Base-by-base conservation (phyloP, 2,113 vertebrate species). In the Nestor notabilis region DNA sequence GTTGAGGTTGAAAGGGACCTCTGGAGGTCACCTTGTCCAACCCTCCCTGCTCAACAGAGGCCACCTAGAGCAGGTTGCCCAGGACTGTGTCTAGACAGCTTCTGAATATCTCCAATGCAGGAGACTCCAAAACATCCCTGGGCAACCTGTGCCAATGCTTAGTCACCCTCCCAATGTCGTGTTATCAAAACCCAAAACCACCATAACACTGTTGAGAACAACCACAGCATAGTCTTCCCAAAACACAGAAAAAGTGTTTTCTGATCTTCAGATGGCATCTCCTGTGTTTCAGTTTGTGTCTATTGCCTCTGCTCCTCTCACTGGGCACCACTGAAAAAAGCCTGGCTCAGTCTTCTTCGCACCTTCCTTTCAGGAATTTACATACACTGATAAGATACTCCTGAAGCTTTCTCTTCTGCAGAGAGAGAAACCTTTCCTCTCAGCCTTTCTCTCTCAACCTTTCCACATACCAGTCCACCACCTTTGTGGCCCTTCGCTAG, bases 401-500 rank as follows among this genome's bases (percentile, higher is more conserved):
- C 3, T 25, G 13, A 39, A 69, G 21, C 15, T 47, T 69, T 47
- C 37, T 70, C 49, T 66, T 52, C 33, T 41, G n/a, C 37, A 56
- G 53, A 31, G 11, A 19, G 29, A 55, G 53, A 55, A 55, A 55
- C 11, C 17, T 39, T 39, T 39, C 39, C 39, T 77, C 41, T 35
- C 55, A 63, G 55, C 24, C 33, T 44, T 43, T 80, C 39, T 39
- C 11, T 55, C 56, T 58, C 20, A 58, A 4, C 58, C 46, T 60
- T 60, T 35, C 58, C 21, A 60, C 14, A 35, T n/a, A 56, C 5
- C 46, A 61, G 53, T 20, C 41, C 23, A 44, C 18, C 47, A n/a
- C 19, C 41, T 76, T 46, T 1, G 1, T 21, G 23, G 41, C 2
- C 21, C 35, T 92, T 56, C 0, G 0, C 31, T 76, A 20, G 46